phyloP scores from a whole-genome alignment of 2,888 invertebrate species.

The Andrena flavipes region DNA sequence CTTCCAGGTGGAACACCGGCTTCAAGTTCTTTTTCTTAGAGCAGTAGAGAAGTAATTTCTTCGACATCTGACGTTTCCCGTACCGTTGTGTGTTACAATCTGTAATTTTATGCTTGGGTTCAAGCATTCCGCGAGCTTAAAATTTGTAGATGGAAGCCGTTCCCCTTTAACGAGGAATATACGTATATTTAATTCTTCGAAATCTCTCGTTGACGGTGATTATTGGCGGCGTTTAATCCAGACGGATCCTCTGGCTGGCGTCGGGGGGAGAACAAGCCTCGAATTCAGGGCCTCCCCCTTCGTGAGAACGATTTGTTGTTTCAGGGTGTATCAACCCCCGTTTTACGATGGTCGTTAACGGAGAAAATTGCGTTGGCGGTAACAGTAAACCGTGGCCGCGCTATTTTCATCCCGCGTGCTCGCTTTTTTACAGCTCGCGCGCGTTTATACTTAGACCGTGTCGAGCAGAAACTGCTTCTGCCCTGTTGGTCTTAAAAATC shows the following conservation, averaged over 20 bases:
- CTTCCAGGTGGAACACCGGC: too few relatives aligned
- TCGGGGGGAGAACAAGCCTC: background rate
- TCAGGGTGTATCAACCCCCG: slow-evolving; percentile 44
- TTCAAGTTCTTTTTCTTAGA: too few relatives aligned
- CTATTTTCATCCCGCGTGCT: slow-evolving; percentile 56
- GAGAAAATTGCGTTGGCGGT: slow-evolving; percentile 60
- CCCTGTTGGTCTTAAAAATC: background rate
- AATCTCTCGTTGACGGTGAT: slow-evolving; percentile 24
- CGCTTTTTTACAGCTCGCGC: slow-evolving; percentile 17
- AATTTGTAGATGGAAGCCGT: background rate
- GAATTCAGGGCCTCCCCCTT: background rate
- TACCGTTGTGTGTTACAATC: too few relatives aligned
- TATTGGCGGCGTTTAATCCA: slow-evolving; percentile 9
- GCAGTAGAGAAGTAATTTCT: too few relatives aligned
- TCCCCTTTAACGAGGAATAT: background rate
- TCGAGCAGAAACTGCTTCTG: background rate
- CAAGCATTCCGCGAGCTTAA: background rate
- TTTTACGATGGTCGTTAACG: slow-evolving; percentile 63
- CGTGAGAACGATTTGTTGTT: slow-evolving; percentile 46
- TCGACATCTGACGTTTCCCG: too few relatives aligned
- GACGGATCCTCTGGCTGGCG: background rate
- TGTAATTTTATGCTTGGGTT: too few relatives aligned
- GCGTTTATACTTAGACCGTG: background rate
- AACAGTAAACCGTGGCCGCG: slow-evolving; percentile 44
- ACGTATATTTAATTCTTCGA: slow-evolving; percentile 20